These are phyloP conservation scores for Trichopoda pennipes DNA, from an alignment of 2,888 invertebrate genomes.

Conservation along the genomic window DNA sequence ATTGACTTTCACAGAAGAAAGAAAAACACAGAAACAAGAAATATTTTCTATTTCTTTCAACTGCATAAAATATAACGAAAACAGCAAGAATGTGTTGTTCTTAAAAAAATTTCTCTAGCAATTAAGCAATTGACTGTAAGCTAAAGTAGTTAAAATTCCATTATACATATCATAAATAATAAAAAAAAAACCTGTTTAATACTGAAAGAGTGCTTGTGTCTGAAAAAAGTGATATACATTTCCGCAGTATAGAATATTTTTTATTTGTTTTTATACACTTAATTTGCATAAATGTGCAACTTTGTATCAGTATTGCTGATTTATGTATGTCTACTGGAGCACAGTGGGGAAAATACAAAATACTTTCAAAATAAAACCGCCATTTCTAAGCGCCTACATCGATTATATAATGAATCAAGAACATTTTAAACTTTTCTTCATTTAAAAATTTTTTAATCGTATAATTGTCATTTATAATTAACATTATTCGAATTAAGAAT, in stretches of 20 bases:
- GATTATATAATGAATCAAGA: no score
- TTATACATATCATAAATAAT: conserved; percentile 42
- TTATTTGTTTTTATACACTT: conserved; percentile 22
- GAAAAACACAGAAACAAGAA: conserved; percentile 17
- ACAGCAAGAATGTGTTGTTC: conserved; percentile 39
- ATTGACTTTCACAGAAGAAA: conserved; percentile 54
- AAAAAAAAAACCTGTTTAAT: conserved; percentile 49
- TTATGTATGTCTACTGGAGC: no score
- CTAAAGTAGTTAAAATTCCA: conserved; percentile 16
- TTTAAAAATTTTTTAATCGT: no score
- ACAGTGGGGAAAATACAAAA: no score
- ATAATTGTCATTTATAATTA: no score
- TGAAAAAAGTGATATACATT: conserved; percentile 40
- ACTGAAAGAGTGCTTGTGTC: conserved; percentile 1
- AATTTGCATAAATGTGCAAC: not conserved
- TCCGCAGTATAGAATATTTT: conserved; percentile 21
- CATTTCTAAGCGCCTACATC: no score
- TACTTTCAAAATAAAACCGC: no score
- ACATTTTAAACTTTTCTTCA: no score
- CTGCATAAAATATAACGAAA: conserved; percentile 24
- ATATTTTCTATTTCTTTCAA: not conserved
- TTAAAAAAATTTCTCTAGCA: conserved; percentile 58
- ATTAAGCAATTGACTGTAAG: conserved; percentile 29
- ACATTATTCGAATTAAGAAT: no score
- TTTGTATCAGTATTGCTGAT: not conserved